These are phyloP conservation scores for Helicoverpa zea DNA, from an alignment of 1,140 invertebrate genomes.

Conservation along the genomic window DNA sequence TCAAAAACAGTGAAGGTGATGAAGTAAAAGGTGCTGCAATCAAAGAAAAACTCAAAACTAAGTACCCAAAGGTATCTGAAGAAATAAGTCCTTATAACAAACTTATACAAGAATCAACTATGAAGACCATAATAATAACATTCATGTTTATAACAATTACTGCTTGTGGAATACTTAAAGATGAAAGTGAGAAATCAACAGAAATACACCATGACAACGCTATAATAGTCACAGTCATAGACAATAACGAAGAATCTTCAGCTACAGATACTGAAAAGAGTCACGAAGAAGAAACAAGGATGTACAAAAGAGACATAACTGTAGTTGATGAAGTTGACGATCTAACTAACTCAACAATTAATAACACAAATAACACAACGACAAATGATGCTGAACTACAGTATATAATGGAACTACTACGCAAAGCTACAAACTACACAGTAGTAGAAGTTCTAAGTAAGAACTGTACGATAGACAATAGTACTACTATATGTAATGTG, in stretches of 20 bases:
- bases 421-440: neutral
- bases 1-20: too few relatives aligned
- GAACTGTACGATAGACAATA: neutral
- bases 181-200: neutral
- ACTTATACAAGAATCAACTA: neutral
- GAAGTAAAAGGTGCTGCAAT: neutral
- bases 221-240: neutral
- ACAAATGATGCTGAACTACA: neutral
- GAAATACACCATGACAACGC: neutral
- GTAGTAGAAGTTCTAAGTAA: neutral
- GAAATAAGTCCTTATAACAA: neutral
- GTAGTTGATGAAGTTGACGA: too few relatives aligned
- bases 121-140: neutral
- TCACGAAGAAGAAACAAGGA: neutral
- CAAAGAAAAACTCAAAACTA: too few relatives aligned
- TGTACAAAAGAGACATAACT: too few relatives aligned
- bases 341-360: too few relatives aligned
- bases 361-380: neutral
- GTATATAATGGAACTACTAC: neutral
- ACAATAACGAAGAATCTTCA: neutral
- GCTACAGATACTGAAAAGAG: neutral
- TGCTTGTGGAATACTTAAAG: neutral
- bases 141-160: constrained; percentile 3
- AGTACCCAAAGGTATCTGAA: neutral
- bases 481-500: neutral